These are phyloP conservation scores for Catharus bicknelli DNA, from an alignment of 2,113 vertebrate species.

Conservation along the genomic window DNA sequence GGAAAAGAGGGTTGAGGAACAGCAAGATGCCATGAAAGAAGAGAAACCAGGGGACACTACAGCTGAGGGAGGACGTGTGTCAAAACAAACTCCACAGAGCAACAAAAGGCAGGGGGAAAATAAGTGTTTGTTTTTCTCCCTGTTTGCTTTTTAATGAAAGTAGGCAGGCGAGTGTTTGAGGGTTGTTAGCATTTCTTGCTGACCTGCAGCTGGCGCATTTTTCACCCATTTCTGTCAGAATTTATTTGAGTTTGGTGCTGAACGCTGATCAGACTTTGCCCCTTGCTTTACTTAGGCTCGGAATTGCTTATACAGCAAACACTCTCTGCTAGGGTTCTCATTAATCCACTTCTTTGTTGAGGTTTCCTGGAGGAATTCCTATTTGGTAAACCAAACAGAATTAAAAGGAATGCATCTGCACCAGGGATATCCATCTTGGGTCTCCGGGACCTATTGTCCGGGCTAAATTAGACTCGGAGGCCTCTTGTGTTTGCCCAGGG, in stretches of 20 bases:
- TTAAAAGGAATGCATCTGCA: conserved; percentile 48
- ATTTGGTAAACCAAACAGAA: conserved; percentile 64
- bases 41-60: background rate
- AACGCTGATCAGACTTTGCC: conserved; percentile 55
- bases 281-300: conserved; percentile 38
- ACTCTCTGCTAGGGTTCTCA: conserved; percentile 53
- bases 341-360: conserved; percentile 63
- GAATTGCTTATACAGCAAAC: conserved; percentile 62
- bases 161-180: conserved; percentile 5
- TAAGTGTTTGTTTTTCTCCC: conserved; percentile 27
- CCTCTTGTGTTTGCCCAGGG: conserved; percentile 1
- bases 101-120: conserved; percentile 28
- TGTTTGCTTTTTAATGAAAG: conserved; percentile 55
- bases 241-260: conserved; percentile 56
- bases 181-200: conserved; percentile 36
- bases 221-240: conserved; percentile 60
- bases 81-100: conserved; percentile 9
- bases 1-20: background rate
- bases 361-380: conserved; percentile 59
- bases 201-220: conserved; percentile 54
- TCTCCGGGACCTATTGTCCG: conserved; percentile 10
- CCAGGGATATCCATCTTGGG: conserved; percentile 29
- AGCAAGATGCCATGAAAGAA: background rate
- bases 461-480: conserved; percentile 4
- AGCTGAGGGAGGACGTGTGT: background rate